A percentile compares a stretch with the other conserved stretches of the same genome.
These are phyloP conservation scores for Seriola aureovittata DNA, from an alignment of 2,113 vertebrate genomes.

Conservation along the genomic window DNA sequence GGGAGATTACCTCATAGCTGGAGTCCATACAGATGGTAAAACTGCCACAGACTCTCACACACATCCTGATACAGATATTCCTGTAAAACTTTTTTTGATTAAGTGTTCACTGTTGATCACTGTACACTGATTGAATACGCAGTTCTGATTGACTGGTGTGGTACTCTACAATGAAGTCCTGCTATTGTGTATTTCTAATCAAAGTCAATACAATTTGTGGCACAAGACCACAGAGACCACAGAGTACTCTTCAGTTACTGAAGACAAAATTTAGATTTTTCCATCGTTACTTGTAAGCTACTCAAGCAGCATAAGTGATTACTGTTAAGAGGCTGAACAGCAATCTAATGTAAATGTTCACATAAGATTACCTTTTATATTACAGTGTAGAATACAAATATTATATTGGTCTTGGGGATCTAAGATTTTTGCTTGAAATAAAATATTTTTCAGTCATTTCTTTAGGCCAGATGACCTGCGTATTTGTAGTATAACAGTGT, in stretches of 20 bases:
- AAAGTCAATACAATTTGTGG: neutral
- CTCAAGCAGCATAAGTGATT: neutral
- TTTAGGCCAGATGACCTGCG: neutral
- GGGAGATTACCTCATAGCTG: conserved; percentile 94
- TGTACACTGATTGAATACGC: neutral
- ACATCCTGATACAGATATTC: neutral
- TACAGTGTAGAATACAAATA: no score
- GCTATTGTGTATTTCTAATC: neutral
- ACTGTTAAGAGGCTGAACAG: neutral
- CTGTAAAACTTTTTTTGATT: neutral
- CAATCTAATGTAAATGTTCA: neutral
- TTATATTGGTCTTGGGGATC: neutral
- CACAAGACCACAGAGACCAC: no score
- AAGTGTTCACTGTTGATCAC: neutral
- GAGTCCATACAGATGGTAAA: conserved; percentile 96
- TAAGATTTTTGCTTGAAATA: neutral
- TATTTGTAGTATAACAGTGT: neutral
- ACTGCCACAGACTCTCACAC: neutral
- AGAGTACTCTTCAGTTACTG: neutral
- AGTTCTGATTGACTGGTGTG: accelerated
- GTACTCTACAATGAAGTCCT: neutral
- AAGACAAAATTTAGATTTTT: neutral
- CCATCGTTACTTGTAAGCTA: neutral
- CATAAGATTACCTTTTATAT: neutral
- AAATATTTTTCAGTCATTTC: neutral